Evolutionary conservation across 2,113 vertebrate species (phyloP).

Genomic region (Cygnus atratus): DNA sequence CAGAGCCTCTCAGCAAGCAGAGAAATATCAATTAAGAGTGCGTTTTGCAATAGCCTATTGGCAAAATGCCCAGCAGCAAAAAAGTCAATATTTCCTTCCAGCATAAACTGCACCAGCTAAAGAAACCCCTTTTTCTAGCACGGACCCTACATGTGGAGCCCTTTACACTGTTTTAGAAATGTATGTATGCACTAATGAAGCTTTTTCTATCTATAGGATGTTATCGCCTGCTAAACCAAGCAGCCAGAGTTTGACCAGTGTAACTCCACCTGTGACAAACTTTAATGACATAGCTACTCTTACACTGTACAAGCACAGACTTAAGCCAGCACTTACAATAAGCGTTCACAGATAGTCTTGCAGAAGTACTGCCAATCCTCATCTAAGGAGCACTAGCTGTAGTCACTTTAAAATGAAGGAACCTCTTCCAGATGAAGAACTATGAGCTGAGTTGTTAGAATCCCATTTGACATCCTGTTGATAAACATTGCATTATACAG

Average conservation of each 20-base stretch:
- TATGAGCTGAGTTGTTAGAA: not conserved
- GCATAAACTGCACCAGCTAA: not conserved
- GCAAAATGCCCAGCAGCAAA: not conserved
- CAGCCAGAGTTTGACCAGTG: not conserved
- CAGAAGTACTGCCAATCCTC: not conserved
- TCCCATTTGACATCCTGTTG: not conserved
- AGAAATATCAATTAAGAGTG: not conserved
- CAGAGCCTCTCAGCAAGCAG: not conserved
- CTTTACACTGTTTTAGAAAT: not conserved
- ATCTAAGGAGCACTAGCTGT: not conserved
- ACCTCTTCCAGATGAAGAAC: not conserved
- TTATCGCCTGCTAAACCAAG: not conserved
- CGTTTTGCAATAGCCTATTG: not conserved
- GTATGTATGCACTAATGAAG: not conserved
- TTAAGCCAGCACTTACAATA: not conserved
- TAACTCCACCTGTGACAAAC: not conserved
- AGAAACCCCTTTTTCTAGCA: not conserved
- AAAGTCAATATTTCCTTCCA: not conserved
- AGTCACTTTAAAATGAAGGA: not conserved
- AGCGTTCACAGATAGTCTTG: not conserved
- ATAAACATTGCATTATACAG: not conserved
- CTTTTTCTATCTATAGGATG: not conserved
- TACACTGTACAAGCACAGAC: not conserved
- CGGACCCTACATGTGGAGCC: not conserved
- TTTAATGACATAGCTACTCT: not conserved